A percentile compares a stretch with the other conserved stretches of the same genome.
These are phyloP conservation scores for Carassius carassius DNA, from an alignment of 2,113 vertebrate species.

Conservation along the genomic window DNA sequence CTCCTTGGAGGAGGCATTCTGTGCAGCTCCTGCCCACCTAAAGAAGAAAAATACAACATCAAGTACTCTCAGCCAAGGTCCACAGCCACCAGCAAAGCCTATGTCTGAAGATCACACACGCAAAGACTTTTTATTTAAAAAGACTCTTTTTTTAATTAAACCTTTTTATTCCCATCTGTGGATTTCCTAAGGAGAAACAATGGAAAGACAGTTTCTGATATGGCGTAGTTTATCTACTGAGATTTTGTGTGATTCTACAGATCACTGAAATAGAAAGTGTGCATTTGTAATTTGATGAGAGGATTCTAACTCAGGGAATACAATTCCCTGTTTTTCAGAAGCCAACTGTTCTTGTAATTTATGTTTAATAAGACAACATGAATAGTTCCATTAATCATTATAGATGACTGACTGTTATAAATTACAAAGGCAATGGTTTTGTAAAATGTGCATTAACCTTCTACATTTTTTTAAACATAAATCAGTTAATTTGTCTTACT, in stretches of 20 bases:
- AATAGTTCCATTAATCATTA: neutral
- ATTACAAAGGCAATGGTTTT: neutral
- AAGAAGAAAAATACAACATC: constrained; percentile 71
- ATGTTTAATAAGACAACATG: neutral
- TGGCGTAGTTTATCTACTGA: neutral
- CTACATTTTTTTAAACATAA: constrained; percentile 62
- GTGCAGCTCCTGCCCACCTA: constrained; percentile 86
- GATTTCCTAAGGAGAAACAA: neutral
- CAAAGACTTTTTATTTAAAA: constrained; percentile 45
- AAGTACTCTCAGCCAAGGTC: constrained; percentile 70
- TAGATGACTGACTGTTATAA: neutral
- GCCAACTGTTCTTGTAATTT: neutral
- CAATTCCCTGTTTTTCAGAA: neutral
- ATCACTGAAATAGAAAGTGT: neutral
- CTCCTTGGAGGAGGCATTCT: constrained; percentile 84
- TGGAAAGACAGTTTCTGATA: neutral
- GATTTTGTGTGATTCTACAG: neutral
- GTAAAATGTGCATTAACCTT: neutral
- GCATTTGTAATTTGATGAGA: neutral
- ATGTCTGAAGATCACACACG: constrained; percentile 64
- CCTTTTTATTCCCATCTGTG: neutral
- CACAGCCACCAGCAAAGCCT: constrained; percentile 66
- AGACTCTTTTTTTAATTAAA: neutral
- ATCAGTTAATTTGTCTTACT: neutral
- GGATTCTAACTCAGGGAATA: neutral